These are phyloP conservation scores for Lepidurus packardi DNA, from an alignment of 1,140 invertebrate genomes.

Conservation along the genomic window DNA sequence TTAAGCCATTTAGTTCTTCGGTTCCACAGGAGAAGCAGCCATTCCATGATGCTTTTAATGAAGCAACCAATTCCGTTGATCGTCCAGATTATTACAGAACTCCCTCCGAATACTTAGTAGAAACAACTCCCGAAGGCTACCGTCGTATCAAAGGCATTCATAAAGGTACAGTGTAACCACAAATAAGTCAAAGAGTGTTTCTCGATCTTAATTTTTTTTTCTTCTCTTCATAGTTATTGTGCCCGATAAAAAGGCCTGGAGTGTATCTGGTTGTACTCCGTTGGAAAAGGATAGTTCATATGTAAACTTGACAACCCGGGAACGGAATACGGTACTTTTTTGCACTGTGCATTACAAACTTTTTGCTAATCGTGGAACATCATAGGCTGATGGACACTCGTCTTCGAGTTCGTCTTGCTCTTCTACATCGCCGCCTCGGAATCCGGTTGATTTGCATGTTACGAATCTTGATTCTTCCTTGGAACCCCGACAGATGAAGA, in stretches of 20 bases:
- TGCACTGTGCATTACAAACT: background rate
- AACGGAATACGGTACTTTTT: background rate
- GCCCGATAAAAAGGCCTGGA: background rate
- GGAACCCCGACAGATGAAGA: conserved; percentile 62
- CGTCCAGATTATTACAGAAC: conserved; percentile 31
- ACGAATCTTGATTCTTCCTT: conserved; percentile 72
- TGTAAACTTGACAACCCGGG: background rate
- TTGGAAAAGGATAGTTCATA: background rate
- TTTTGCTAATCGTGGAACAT: background rate
- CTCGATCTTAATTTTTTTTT: background rate
- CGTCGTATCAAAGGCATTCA: conserved; percentile 36
- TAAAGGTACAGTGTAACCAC: conserved; percentile 32
- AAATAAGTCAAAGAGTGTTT: conserved; percentile 17
- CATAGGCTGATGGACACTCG: background rate
- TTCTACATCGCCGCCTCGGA: conserved; percentile 8
- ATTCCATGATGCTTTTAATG: conserved; percentile 21
- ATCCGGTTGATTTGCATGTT: conserved; percentile 61
- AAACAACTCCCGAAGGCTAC: conserved; percentile 37
- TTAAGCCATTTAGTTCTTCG: background rate
- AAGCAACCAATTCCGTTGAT: conserved; percentile 24
- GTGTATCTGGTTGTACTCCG: background rate
- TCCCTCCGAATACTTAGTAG: conserved; percentile 32
- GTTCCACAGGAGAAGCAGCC: background rate
- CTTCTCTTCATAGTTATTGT: background rate
- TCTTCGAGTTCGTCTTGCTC: conserved; percentile 7